A percentile compares a stretch with the other conserved stretches of the same genome.
phyloP scores from a whole-genome alignment of 2,888 invertebrate genomes.

The Syrista parreyssii region DNA sequence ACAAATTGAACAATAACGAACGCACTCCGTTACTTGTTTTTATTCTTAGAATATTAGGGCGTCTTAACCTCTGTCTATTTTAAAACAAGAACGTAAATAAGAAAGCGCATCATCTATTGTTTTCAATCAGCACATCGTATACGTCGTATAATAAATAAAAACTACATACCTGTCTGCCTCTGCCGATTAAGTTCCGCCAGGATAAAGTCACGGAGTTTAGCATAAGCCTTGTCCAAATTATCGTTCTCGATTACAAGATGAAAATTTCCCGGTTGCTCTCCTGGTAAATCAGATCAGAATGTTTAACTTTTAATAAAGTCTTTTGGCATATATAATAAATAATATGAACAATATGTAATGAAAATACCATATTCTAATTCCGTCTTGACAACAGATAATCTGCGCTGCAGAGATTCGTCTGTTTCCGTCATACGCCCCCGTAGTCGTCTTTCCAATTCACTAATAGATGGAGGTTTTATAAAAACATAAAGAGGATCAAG shows the following conservation, averaged over 20 bases:
- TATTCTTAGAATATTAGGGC: not conserved
- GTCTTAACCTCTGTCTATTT: not conserved
- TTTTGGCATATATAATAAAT: not conserved
- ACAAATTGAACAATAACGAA: not conserved
- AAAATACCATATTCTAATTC: conserved; percentile 86
- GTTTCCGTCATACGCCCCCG: conserved; percentile 89
- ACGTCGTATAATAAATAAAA: not conserved
- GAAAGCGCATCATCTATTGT: not conserved
- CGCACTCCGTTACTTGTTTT: not conserved
- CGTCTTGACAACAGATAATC: conserved; percentile 80
- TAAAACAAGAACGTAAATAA: not conserved
- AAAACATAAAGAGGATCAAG: conserved; percentile 89
- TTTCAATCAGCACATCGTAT: not conserved
- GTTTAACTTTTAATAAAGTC: not conserved
- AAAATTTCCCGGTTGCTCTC: conserved; percentile 79
- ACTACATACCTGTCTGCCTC: conserved; percentile 56
- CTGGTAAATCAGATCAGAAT: conserved; percentile 49
- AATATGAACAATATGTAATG: conserved; percentile 2
- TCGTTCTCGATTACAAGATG: conserved; percentile 87
- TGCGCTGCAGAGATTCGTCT: conserved; percentile 82
- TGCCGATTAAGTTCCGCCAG: conserved; percentile 71
- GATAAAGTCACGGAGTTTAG: conserved; percentile 77
- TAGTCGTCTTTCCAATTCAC: conserved; percentile 80
- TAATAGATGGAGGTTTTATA: conserved; percentile 90
- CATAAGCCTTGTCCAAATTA: conserved; percentile 83